Evolutionary conservation across 2,888 invertebrate species (phyloP).

Genomic region (Pristionchus exspectatus): DNA sequence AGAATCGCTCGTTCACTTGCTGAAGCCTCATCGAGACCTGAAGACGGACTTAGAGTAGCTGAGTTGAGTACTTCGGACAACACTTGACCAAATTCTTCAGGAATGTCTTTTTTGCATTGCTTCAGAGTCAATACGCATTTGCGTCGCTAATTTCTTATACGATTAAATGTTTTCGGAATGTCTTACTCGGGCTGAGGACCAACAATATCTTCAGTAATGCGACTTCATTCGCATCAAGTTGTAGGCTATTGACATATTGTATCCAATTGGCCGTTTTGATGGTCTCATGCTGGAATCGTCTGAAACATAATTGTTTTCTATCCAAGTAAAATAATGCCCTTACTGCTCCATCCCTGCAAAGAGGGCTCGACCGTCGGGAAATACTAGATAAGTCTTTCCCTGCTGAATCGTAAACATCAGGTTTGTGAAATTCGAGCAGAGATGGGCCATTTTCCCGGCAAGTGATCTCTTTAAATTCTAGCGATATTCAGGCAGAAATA

Average conservation of each 20-base stretch:
- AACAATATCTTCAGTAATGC: background rate
- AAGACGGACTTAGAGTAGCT: background rate
- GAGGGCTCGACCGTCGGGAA: background rate
- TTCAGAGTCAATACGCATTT: too few relatives aligned
- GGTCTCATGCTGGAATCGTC: background rate
- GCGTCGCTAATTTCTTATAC: background rate
- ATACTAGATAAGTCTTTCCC: background rate
- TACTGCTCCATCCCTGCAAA: background rate
- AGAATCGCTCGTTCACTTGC: background rate
- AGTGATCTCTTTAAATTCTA: background rate
- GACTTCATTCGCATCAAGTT: background rate
- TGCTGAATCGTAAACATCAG: background rate
- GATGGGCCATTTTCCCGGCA: background rate
- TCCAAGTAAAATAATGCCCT: background rate
- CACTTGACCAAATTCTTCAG: background rate
- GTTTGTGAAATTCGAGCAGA: background rate
- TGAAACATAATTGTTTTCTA: background rate
- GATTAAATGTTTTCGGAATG: background rate
- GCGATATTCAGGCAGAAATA: background rate
- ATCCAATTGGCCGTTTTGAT: background rate
- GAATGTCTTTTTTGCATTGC: too few relatives aligned
- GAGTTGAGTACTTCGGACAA: background rate
- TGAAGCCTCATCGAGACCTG: background rate
- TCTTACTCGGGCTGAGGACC: conserved; percentile 7
- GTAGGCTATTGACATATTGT: background rate